These are phyloP conservation scores for Octonoba sinensis DNA, from an alignment of 2,888 invertebrate species.

Conservation along the genomic window DNA sequence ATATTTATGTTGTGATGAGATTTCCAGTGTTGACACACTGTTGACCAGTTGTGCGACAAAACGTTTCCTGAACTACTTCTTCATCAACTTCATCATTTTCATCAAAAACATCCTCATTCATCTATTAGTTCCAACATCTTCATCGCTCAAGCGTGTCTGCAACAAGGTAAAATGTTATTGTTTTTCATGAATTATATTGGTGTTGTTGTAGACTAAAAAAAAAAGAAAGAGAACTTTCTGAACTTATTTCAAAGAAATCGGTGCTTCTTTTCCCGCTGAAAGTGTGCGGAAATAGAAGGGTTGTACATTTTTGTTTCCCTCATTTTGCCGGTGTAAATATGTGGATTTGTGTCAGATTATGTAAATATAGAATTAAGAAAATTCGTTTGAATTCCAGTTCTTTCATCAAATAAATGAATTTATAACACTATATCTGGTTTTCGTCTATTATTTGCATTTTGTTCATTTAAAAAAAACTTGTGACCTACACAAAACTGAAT, in stretches of 20 bases:
- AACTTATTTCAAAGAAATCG: background rate
- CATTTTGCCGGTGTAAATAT: slow-evolving; percentile 45
- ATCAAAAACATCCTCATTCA: background rate
- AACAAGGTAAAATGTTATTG: slow-evolving; percentile 43
- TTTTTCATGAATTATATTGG: slow-evolving; percentile 33
- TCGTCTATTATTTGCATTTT: slow-evolving; percentile 4
- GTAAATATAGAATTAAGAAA: slow-evolving; percentile 38
- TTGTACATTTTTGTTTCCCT: slow-evolving; percentile 44
- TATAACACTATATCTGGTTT: slow-evolving; percentile 35
- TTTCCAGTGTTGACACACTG: slow-evolving; percentile 18
- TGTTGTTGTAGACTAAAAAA: slow-evolving; percentile 33
- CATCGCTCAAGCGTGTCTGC: slow-evolving; percentile 29
- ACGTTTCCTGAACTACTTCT: slow-evolving; percentile 1
- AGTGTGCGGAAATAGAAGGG: background rate
- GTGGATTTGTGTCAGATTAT: slow-evolving; percentile 30
- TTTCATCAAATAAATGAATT: slow-evolving; percentile 49
- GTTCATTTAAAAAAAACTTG: too few relatives aligned
- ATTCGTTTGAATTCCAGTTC: slow-evolving; percentile 44
- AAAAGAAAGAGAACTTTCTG: background rate
- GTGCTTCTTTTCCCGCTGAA: background rate
- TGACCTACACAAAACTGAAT: too few relatives aligned
- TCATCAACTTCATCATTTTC: slow-evolving; percentile 2
- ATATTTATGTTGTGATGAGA: slow-evolving; percentile 34
- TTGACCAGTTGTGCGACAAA: slow-evolving; percentile 27
- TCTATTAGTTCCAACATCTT: background rate